phyloP scores from a whole-genome alignment of 1,140 invertebrate species.

The Caenorhabditis inopinata region DNA sequence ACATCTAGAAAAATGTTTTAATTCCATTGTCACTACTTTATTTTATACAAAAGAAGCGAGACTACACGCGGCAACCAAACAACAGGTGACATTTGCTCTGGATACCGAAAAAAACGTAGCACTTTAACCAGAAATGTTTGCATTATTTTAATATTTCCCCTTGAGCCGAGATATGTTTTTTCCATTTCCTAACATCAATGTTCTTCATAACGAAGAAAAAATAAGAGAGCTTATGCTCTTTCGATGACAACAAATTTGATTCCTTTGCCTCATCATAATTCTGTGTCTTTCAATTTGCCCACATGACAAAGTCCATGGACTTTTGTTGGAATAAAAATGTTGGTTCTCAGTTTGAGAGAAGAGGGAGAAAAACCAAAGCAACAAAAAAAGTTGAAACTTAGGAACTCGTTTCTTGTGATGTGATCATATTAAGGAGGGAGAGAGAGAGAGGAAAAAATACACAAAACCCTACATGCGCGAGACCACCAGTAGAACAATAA shows the following conservation, averaged over 20 bases:
- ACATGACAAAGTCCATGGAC: constrained; percentile 8
- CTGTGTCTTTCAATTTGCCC: not conserved
- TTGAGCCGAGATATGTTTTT: not conserved
- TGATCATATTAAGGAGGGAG: not conserved
- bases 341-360: not conserved
- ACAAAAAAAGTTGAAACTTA: constrained; percentile 10
- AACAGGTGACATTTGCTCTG: not conserved
- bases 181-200: too few species aligned
- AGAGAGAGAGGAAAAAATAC: not conserved
- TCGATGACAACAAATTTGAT: not conserved
- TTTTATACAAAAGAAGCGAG: not conserved
- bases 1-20: not conserved
- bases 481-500: constrained; percentile 12
- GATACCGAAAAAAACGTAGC: constrained; percentile 1
- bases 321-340: not conserved
- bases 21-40: not conserved
- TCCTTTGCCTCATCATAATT: not conserved
- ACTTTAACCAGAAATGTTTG: not conserved
- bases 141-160: not conserved
- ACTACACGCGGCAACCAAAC: not conserved
- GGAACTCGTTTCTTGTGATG: not conserved
- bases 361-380: too few species aligned
- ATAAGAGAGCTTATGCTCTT: not conserved
- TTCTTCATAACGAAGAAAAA: too few species aligned
- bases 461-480: not conserved